Conservation (phyloP, 2,113 vertebrate species). For the Erpornis zantholeuca region DNA sequence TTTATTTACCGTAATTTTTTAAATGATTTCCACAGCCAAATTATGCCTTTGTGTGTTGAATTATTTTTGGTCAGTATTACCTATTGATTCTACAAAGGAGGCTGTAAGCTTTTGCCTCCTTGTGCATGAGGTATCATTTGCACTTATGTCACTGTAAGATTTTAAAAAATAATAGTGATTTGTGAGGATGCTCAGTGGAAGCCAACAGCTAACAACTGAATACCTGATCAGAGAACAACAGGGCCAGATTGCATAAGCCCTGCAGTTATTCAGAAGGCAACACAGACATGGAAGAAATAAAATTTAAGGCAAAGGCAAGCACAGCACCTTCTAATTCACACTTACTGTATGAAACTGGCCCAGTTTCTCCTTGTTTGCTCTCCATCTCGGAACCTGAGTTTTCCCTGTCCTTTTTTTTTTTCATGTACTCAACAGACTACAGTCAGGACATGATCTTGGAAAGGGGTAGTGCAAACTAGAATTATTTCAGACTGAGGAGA, state of each 20-base stretch:
- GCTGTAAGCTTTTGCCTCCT: background rate
- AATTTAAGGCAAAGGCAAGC: background rate
- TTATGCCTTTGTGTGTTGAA: background rate
- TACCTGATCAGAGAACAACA: background rate
- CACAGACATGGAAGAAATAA: background rate
- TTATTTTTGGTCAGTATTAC: background rate
- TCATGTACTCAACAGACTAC: background rate
- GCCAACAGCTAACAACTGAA: background rate
- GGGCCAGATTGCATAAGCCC: background rate
- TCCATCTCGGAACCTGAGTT: background rate
- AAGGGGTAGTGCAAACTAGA: background rate
- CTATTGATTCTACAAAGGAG: background rate
- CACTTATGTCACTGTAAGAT: background rate
- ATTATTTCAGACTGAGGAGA: background rate
- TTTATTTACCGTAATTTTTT: background rate
- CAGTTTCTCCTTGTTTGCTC: background rate
- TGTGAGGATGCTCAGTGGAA: background rate
- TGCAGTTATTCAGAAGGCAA: background rate
- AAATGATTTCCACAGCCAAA: background rate
- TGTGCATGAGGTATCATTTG: background rate
- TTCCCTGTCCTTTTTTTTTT: background rate
- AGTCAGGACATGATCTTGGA: background rate
- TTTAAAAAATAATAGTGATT: background rate
- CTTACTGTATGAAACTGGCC: background rate
- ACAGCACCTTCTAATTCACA: background rate